These are phyloP conservation scores for Syngnathus scovelli DNA, from an alignment of 2,113 vertebrate species.

Conservation along the genomic window DNA sequence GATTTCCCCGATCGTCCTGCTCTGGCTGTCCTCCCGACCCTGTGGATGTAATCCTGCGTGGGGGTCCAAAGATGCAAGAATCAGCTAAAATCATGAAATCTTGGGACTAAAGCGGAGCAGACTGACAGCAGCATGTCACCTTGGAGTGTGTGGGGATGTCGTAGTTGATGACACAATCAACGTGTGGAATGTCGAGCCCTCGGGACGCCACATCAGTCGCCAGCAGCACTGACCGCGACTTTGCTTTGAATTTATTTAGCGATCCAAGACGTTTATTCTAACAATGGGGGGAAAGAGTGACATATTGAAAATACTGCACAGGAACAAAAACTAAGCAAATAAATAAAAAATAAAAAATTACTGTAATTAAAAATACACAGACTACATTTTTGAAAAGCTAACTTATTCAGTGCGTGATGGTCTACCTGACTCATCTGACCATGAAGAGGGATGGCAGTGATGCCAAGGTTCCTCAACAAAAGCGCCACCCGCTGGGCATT, in stretches of 20 bases:
- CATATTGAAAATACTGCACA: background rate
- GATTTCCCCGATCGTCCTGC: constrained; percentile 93
- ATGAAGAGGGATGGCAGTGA: constrained; percentile 93
- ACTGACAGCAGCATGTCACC: constrained; percentile 55
- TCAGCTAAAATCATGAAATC: background rate
- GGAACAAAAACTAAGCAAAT: background rate
- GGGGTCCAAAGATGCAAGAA: constrained; percentile 9
- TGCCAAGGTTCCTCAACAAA: constrained; percentile 88
- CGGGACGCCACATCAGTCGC: constrained; percentile 96
- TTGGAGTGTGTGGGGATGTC: constrained; percentile 98
- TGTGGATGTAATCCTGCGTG: constrained; percentile 92
- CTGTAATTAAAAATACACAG: background rate
- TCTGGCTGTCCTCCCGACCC: constrained; percentile 92
- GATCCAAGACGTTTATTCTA: constrained; percentile 92
- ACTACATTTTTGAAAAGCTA: background rate
- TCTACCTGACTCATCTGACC: constrained; percentile 96
- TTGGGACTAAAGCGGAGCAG: rapidly evolving
- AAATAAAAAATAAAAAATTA: too few relatives aligned
- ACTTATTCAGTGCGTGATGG: too few relatives aligned
- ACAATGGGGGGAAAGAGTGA: background rate
- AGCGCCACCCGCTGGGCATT: constrained; percentile 91
- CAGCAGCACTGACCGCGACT: constrained; percentile 88
- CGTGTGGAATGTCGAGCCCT: constrained; percentile 94
- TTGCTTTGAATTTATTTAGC: constrained; percentile 97
- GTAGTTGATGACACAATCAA: constrained; percentile 97